A percentile compares a stretch with the other conserved stretches of the same genome.
Conservation (phyloP, 2,113 vertebrate species). For the Hypomesus transpacificus region DNA sequence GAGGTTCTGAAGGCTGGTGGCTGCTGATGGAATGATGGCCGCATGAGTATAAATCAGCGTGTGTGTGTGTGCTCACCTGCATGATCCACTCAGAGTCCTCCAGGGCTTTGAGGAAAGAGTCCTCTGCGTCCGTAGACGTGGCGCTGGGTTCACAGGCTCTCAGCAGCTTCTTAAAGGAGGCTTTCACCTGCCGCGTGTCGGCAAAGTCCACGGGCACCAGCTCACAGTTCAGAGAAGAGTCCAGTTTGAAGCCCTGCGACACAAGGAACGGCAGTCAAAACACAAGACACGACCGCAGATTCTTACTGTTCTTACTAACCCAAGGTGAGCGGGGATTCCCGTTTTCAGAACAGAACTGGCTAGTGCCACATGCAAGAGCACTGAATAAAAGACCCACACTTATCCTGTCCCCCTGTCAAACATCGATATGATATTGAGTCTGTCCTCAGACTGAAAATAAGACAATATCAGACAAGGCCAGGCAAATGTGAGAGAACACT, state of each 20-base stretch:
- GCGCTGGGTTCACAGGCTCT: constrained; percentile 90
- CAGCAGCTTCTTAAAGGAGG: constrained; percentile 94
- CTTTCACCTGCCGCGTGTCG: constrained; percentile 89
- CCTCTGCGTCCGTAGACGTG: constrained; percentile 79
- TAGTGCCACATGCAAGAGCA: no score
- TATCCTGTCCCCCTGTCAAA: not conserved
- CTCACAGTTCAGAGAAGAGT: constrained; percentile 92
- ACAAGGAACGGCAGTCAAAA: constrained; percentile 21
- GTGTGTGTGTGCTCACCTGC: constrained; percentile 76
- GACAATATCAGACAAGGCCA: not conserved
- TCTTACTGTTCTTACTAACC: not conserved
- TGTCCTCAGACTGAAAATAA: not conserved
- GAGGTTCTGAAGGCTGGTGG: not conserved
- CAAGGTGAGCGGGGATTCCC: not conserved
- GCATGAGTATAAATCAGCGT: not conserved
- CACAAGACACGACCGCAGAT: not conserved
- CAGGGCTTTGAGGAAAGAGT: constrained; percentile 89
- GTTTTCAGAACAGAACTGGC: not conserved
- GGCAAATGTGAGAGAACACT: not conserved
- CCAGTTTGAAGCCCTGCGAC: constrained; percentile 85
- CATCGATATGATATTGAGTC: not conserved
- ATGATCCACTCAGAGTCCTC: constrained; percentile 96
- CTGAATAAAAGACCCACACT: not conserved
- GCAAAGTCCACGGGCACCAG: constrained; percentile 96
- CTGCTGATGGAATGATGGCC: not conserved